Percentiles rank a stretch among this genome's conserved stretches.
phyloP scores from a whole-genome alignment of 2,113 vertebrate species.

The Suncus etruscus region DNA sequence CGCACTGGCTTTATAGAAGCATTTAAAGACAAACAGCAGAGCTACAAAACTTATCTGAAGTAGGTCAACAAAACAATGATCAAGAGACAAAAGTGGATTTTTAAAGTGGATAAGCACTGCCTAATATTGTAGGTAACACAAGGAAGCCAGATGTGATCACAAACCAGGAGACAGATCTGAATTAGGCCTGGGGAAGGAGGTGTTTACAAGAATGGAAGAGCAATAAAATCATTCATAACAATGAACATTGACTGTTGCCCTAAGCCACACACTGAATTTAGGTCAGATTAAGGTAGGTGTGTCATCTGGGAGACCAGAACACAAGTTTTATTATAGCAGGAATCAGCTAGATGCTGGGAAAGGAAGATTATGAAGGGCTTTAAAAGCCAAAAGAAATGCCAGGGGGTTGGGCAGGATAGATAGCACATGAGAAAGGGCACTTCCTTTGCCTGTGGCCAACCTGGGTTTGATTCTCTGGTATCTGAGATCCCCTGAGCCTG shows the following conservation, averaged over 20 bases:
- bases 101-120: too few species aligned
- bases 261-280: neutral
- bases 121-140: too few species aligned
- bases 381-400: neutral
- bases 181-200: neutral
- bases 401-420: neutral
- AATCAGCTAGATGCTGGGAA: neutral
- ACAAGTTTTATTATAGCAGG: neutral
- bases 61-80: too few species aligned
- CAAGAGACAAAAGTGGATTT: too few species aligned
- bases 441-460: neutral
- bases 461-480: too few species aligned
- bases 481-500: too few species aligned
- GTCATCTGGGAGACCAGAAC: neutral
- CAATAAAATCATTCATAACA: neutral
- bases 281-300: neutral
- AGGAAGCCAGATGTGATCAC: neutral
- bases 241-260: neutral
- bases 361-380: neutral
- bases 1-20: neutral
- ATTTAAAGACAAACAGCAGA: slow-evolving; percentile 4
- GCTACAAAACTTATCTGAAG: neutral
- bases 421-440: neutral
- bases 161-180: neutral
- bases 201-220: neutral